Percentiles rank a stretch among this genome's conserved stretches.
phyloP scores from a whole-genome alignment of 1,140 invertebrate species.

The Zaprionus ghesquierei region DNA sequence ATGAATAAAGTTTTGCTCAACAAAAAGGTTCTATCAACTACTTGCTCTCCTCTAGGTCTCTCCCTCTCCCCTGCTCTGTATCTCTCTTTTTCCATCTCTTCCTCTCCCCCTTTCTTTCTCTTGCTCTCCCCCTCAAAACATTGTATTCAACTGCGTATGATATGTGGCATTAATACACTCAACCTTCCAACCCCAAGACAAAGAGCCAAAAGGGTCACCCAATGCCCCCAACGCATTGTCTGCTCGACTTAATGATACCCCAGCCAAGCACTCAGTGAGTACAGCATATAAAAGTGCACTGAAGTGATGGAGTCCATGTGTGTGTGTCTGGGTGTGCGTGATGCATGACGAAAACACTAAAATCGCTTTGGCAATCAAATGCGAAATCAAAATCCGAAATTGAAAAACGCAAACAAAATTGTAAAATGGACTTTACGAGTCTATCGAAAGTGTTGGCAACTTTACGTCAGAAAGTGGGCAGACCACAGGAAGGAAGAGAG shows the following conservation, averaged over 20 bases:
- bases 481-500: not conserved
- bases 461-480: slow-evolving; percentile 32
- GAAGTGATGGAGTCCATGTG: not conserved
- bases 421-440: slow-evolving; percentile 62
- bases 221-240: no score
- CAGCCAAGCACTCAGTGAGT: slow-evolving; percentile 3
- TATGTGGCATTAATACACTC: not conserved
- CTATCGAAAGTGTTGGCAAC: slow-evolving; percentile 66
- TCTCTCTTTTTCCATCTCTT: not conserved
- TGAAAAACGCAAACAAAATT: slow-evolving; percentile 78
- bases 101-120: not conserved
- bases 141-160: not conserved
- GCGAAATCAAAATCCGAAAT: slow-evolving; percentile 76
- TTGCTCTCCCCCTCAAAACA: not conserved
- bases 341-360: slow-evolving; percentile 36
- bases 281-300: slow-evolving; percentile 34
- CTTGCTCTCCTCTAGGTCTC: not conserved
- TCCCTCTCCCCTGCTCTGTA: not conserved
- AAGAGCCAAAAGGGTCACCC: not conserved
- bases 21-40: not conserved
- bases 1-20: not conserved
- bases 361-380: slow-evolving; percentile 74
- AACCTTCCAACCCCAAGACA: not conserved
- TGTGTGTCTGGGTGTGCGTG: not conserved
- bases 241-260: not conserved